A percentile compares a stretch with the other conserved stretches of the same genome.
These are phyloP conservation scores for Megalonaias nervosa DNA, from an alignment of 1,140 invertebrate genomes.

Conservation along the genomic window DNA sequence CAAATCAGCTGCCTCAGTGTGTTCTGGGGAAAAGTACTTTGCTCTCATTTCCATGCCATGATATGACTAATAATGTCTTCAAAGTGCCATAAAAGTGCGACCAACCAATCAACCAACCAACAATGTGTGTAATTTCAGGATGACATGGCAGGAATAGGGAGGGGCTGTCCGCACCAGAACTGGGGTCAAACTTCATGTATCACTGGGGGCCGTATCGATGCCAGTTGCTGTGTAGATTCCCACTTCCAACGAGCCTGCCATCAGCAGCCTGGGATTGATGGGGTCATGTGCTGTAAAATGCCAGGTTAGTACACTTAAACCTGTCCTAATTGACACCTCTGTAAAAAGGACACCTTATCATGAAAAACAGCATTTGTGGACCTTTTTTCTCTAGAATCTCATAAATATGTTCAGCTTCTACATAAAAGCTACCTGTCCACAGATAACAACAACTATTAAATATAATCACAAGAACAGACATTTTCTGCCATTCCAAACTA, in stretches of 20 bases:
- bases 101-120: too few species aligned
- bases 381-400: background rate
- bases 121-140: conserved; percentile 51
- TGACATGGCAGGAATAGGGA: conserved; percentile 68
- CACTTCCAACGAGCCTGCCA: conserved; percentile 61
- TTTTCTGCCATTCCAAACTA: too few species aligned
- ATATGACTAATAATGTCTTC: too few species aligned
- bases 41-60: too few species aligned
- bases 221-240: conserved; percentile 64
- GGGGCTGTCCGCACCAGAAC: conserved; percentile 61
- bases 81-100: too few species aligned
- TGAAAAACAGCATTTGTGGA: background rate
- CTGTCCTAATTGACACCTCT: too few species aligned
- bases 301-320: conserved; percentile 42
- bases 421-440: background rate
- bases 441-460: conserved; percentile 11
- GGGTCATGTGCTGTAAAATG: conserved; percentile 60
- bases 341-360: background rate
- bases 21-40: too few species aligned
- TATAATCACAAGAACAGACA: background rate
- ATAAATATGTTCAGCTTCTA: background rate
- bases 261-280: conserved; percentile 53
- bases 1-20: too few species aligned
- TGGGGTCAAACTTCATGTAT: conserved; percentile 64
- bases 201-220: conserved; percentile 60